phyloP scores from a whole-genome alignment of 1,140 invertebrate genomes.

The Euwallacea similis region DNA sequence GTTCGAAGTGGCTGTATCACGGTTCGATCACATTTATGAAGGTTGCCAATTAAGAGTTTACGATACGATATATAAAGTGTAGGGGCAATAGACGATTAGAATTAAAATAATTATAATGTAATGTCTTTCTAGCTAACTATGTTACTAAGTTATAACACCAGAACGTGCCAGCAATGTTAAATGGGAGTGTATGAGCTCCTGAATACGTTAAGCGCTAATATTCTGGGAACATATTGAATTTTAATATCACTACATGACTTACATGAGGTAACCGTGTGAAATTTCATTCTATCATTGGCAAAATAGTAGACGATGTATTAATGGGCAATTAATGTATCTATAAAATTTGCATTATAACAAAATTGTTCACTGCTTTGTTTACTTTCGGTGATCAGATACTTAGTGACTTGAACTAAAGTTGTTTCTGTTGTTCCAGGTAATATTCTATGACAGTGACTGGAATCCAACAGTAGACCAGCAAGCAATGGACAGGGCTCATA shows the following conservation, averaged over 20 bases:
- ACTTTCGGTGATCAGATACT: too few relatives aligned
- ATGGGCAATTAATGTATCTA: slow-evolving; percentile 20
- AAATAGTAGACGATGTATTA: slow-evolving; percentile 19
- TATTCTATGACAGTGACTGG: slow-evolving; percentile 99
- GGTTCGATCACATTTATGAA: not conserved
- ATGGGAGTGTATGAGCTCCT: slow-evolving; percentile 23
- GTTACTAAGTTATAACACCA: slow-evolving; percentile 36
- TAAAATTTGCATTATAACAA: slow-evolving; percentile 16
- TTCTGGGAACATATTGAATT: slow-evolving; percentile 39
- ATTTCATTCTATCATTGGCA: slow-evolving; percentile 29
- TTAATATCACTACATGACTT: slow-evolving; percentile 29
- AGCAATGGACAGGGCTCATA: slow-evolving; percentile 90
- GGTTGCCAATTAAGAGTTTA: too few relatives aligned
- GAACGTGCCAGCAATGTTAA: slow-evolving; percentile 35
- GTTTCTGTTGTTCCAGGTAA: slow-evolving; percentile 67
- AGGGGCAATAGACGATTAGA: slow-evolving; percentile 18
- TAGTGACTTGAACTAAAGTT: too few relatives aligned
- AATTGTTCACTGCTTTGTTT: too few relatives aligned
- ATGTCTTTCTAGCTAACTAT: slow-evolving; percentile 37
- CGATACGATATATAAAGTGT: too few relatives aligned
- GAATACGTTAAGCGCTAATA: slow-evolving; percentile 37
- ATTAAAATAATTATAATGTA: slow-evolving; percentile 31
- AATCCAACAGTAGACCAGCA: slow-evolving; percentile 96
- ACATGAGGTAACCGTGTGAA: slow-evolving; percentile 36
- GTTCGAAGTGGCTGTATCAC: not conserved